phyloP scores from a whole-genome alignment of 1,140 invertebrate genomes.

The Venustaconcha ellipsiformis region DNA sequence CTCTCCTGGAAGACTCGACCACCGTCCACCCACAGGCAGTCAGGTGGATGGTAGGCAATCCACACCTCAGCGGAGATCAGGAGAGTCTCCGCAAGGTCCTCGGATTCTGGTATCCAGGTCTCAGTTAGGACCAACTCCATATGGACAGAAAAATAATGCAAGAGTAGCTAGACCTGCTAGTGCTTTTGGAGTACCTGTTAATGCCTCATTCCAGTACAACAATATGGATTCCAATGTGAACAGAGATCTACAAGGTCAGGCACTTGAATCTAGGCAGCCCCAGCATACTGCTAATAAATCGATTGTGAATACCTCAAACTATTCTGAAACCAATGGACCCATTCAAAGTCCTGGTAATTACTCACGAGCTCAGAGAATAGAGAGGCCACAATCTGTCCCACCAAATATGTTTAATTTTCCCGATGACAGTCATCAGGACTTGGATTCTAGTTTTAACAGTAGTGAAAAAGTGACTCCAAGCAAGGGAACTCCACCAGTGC shows the following conservation, averaged over 20 bases:
- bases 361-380: not conserved
- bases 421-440: conserved; percentile 4
- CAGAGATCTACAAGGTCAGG: too few species aligned
- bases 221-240: not conserved
- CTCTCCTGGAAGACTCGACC: conserved; percentile 12
- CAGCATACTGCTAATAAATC: conserved; percentile 2
- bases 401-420: conserved; percentile 28
- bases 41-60: not conserved
- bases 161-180: conserved; percentile 20
- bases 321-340: conserved; percentile 20
- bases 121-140: conserved; percentile 18
- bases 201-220: conserved; percentile 11
- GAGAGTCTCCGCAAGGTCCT: not conserved
- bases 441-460: conserved; percentile 5
- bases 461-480: conserved; percentile 12
- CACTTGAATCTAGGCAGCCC: not conserved
- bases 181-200: conserved; percentile 27
- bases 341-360: conserved; percentile 5
- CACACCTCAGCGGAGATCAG: conserved; percentile 11
- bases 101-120: conserved; percentile 27
- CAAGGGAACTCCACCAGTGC: conserved; percentile 26
- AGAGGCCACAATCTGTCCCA: conserved; percentile 30
- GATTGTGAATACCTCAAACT: conserved; percentile 12
- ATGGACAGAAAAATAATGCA: conserved; percentile 14
- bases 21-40: conserved; percentile 11